phyloP scores from a whole-genome alignment of 2,888 invertebrate genomes.

The Coecobrya sp. region DNA sequence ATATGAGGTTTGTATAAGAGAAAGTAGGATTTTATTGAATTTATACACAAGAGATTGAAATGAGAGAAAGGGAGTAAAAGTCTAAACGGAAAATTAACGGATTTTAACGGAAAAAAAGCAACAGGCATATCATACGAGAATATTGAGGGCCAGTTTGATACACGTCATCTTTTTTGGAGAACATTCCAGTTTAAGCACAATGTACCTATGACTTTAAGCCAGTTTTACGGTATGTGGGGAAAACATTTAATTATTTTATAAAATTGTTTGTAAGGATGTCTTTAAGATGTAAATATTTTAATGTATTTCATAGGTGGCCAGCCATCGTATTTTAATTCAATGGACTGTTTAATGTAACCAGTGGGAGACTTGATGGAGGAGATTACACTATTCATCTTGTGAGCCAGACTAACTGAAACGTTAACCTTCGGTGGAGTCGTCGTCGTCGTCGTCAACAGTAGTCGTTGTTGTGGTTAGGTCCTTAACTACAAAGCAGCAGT shows the following conservation, averaged over 20 bases:
- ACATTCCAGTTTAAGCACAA: neutral
- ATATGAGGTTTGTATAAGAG: too few relatives aligned
- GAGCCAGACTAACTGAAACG: neutral
- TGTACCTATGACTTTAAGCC: neutral
- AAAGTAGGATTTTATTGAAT: neutral
- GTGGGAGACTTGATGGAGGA: slow-evolving; percentile 39
- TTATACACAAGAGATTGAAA: neutral
- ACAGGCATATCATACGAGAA: slow-evolving; percentile 33
- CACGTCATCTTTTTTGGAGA: neutral
- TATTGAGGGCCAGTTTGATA: neutral
- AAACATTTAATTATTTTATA: neutral
- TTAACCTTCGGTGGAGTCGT: neutral
- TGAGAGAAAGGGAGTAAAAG: neutral
- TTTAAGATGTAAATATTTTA: neutral
- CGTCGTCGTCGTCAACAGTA: neutral
- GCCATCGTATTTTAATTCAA: neutral
- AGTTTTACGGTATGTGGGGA: neutral
- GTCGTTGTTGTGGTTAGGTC: neutral
- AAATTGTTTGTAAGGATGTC: neutral
- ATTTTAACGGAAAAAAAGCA: neutral
- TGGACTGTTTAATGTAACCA: slow-evolving; percentile 12
- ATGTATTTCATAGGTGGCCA: neutral
- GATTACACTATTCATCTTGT: neutral
- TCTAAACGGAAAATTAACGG: neutral
- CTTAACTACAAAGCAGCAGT: neutral